Evolutionary conservation across 2,888 invertebrate genomes (phyloP), one percentile per base, ranked within the genome.

Genomic region (Dexiosoma caninum): DNA sequence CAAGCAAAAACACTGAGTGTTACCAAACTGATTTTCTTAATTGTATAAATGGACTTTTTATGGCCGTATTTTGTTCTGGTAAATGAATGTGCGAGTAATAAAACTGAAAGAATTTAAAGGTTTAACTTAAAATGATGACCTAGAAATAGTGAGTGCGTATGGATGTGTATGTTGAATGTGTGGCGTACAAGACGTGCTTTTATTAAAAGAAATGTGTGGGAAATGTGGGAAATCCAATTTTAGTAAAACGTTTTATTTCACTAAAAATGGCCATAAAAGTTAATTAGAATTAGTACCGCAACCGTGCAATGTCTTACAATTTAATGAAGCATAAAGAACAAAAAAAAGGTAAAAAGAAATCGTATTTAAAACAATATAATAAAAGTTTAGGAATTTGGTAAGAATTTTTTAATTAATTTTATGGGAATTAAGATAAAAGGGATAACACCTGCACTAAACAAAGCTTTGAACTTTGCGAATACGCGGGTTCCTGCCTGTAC

Each of bases 11-110:
- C 35, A 10, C 10, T 44, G 42, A 12, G 4, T 62, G 21, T 12
- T 53, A 40, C 27, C 27, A 40, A 60, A 70, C 14, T 23, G 37
- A 30, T 53, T 30, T 71, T 70, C 66, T 53, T 79, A 75, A 60
- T 80, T 76, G 40, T 46, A 35, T 27, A 71, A 80, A 71, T 76
- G 59, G 42, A 44, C 49, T 51, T 70, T 79, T 79, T 74, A 70
- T 51, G 57, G 21, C 44, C 51, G n/a, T 44, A 35, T 51, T 46
- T 62, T 32, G 12, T 42, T 55, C 10, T n/a, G 21, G 62, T n/a
- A 30, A 51, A 53, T 60, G 23, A 23, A 46, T 16, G 59, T 67
- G 30, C 3, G n/a, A 66, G 42, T 46, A 59, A 51, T 40, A 46
- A 44, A 49, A 64, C 9, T 53, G 2, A 30, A 49, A 69, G 21